phyloP scores from a whole-genome alignment of 2,888 invertebrate species.

The Ischnura elegans region DNA sequence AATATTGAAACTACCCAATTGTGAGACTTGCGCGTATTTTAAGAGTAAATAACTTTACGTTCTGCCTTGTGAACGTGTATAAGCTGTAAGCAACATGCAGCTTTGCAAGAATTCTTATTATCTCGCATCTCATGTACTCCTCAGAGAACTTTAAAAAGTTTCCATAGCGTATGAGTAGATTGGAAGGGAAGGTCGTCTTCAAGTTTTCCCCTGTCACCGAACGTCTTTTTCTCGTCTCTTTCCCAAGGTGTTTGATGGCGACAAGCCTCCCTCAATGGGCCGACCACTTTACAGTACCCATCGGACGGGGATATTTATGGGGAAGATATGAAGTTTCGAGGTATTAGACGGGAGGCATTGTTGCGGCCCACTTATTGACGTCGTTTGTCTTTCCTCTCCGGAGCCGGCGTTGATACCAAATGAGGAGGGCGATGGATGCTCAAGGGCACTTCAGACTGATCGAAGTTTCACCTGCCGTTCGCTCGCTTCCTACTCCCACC shows the following conservation, averaged over 20 bases:
- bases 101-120: not conserved
- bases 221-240: not conserved
- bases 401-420: constrained; percentile 9
- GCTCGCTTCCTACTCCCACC: not conserved
- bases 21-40: no score
- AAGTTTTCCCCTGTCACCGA: not conserved
- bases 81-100: no score
- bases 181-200: not conserved
- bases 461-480: constrained; percentile 27
- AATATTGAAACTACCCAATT: no score
- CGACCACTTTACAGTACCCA: not conserved
- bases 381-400: not conserved
- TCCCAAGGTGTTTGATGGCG: not conserved
- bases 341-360: constrained; percentile 8
- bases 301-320: constrained; percentile 13
- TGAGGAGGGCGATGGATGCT: not conserved
- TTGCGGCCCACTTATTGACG: constrained; percentile 11
- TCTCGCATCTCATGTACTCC: no score
- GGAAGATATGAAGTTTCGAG: constrained; percentile 21
- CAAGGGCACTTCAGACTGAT: constrained; percentile 8
- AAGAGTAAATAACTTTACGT: no score
- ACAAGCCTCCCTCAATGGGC: not conserved
- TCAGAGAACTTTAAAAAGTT: not conserved
- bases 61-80: no score
- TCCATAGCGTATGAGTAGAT: not conserved